Conservation (phyloP, 2,113 vertebrate genomes). For the Scopus umbretta region DNA sequence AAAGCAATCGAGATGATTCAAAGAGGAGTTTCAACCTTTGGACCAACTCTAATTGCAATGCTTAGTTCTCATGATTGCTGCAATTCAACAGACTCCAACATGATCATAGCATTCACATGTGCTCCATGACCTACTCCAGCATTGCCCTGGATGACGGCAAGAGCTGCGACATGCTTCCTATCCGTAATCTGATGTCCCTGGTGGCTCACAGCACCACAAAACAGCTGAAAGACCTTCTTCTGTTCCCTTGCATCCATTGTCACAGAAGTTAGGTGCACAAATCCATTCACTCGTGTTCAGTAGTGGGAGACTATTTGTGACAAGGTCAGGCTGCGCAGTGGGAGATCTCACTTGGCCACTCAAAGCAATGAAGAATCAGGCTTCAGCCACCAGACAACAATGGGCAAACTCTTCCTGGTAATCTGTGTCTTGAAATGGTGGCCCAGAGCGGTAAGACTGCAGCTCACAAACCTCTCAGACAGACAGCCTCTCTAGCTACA, state of each 20-base stretch:
- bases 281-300: not conserved
- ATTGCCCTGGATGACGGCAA: not conserved
- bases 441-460: not conserved
- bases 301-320: not conserved
- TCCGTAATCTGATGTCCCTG: not conserved
- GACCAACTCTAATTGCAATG: not conserved
- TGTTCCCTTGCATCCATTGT: not conserved
- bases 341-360: not conserved
- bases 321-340: not conserved
- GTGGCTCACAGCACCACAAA: not conserved
- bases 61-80: not conserved
- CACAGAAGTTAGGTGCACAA: not conserved
- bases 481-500: not conserved
- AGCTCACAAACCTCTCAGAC: not conserved
- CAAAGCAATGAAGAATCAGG: not conserved
- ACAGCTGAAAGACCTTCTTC: not conserved
- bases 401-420: not conserved
- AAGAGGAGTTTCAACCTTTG: constrained; percentile 39
- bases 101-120: not conserved
- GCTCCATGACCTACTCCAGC: not conserved
- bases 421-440: not conserved
- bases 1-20: not conserved
- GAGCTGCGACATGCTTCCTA: not conserved
- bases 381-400: not conserved
- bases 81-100: not conserved